Evolutionary conservation across 2,888 invertebrate species (phyloP), one percentile per base, ranked within the genome.

Genomic region (Antheraea yamamai): DNA sequence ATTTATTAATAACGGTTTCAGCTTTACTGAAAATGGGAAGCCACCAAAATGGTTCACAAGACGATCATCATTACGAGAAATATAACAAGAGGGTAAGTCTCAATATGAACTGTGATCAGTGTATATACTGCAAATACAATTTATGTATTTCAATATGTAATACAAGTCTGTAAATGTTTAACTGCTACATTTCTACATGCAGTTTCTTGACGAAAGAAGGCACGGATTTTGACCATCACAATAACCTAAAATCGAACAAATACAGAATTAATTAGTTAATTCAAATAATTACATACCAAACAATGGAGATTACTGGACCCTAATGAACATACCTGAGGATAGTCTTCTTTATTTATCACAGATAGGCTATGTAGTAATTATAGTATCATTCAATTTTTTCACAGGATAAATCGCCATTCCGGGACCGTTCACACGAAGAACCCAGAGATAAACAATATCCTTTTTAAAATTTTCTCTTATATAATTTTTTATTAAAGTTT

Each of bases 391-490:
- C 26, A 61, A 79, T 75, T 79, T 84, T 83, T 88, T 95, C 94
- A 80, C 94, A 98, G 97, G 97, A 98, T 87, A 97, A 97, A 87
- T 97, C 97, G 72, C 97, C 97, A 10, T 97, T 97, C 86, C 94
- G 97, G 81, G 97, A 97, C 87, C 96, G 97, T 81, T 97, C 97
- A 71, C 97, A 97, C 82, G 98, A 98, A 81, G 97, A 97, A 88
- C 94, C 96, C 79, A 94, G 97, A 88, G 97, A 98, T 81, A 97
- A 98, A 96, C 97, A 97, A 96, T 98, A 98, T 96, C 97, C 97
- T 96, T 97, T 97, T 95, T 76, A 88, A 84, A 75, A 71, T 14
- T 30, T 12, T 23, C 30, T 1, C 3, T 47, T 12, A 47, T 12
- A 47, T 39, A 39, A 4, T 39, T 0, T 39, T 12, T 47, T 47